Evolutionary conservation across 2,797 vertebrate species (phyloP).

Genomic region (Gymnodraco acuticeps): DNA sequence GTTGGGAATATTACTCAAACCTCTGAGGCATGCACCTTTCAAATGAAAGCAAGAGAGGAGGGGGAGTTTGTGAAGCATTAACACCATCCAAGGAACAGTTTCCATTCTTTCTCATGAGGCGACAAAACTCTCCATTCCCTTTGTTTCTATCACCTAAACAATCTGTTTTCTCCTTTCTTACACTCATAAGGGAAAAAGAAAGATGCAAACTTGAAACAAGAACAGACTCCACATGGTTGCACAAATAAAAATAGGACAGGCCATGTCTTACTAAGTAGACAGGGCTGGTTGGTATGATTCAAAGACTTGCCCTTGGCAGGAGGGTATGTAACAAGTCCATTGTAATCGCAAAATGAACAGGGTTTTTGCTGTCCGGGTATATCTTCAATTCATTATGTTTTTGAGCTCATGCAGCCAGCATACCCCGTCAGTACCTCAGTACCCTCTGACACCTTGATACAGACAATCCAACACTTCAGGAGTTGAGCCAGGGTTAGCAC

Average conservation of each 20-base stretch:
- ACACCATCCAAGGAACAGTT: constrained; percentile 56
- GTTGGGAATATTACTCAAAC: constrained; percentile 65
- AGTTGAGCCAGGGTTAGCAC: no score
- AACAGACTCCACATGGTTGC: neutral
- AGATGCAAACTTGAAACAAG: neutral
- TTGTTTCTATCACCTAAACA: constrained; percentile 23
- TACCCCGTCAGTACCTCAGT: no score
- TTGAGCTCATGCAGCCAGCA: no score
- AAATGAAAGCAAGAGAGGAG: constrained; percentile 51
- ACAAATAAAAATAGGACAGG: neutral
- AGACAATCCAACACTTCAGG: no score
- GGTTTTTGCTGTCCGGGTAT: no score
- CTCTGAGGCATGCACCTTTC: constrained; percentile 60
- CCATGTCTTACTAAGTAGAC: neutral
- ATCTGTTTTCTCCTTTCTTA: constrained; percentile 2
- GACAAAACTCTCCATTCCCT: constrained; percentile 31
- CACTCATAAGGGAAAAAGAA: neutral
- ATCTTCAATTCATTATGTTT: no score
- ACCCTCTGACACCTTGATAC: no score
- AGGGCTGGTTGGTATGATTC: no score
- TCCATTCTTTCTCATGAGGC: constrained; percentile 61
- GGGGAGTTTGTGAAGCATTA: constrained; percentile 65
- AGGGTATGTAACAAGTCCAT: no score
- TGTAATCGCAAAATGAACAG: no score
- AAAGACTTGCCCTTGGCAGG: no score